phyloP scores from a whole-genome alignment of 2,888 invertebrate species.

The Pyrgus malvae region DNA sequence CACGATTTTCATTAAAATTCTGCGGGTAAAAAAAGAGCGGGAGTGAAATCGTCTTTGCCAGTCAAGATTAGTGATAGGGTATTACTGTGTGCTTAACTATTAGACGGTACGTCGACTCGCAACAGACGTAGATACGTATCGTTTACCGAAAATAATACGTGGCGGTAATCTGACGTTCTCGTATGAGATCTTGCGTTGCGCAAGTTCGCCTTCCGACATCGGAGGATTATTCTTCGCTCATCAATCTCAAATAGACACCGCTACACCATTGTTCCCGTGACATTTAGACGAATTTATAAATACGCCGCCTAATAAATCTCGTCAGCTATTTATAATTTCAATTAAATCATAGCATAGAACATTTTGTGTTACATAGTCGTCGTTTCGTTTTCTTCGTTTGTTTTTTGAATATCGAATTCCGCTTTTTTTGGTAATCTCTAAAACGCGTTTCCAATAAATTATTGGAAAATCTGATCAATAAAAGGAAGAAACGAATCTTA shows the following conservation, averaged over 20 bases:
- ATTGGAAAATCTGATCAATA: too few relatives aligned
- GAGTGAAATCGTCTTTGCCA: constrained; percentile 44
- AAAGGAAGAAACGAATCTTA: too few relatives aligned
- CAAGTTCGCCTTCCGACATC: constrained; percentile 68
- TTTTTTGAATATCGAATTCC: not conserved
- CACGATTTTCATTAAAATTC: constrained; percentile 60
- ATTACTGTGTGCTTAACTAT: constrained; percentile 64
- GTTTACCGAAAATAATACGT: constrained; percentile 75
- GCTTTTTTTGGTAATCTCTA: not conserved
- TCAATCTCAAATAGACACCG: constrained; percentile 76
- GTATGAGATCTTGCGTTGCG: constrained; percentile 56
- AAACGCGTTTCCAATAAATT: too few relatives aligned
- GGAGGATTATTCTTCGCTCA: constrained; percentile 72
- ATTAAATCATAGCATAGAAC: constrained; percentile 33
- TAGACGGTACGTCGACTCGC: constrained; percentile 64
- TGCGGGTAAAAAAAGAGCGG: constrained; percentile 33
- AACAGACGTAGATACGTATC: constrained; percentile 73
- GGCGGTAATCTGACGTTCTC: constrained; percentile 69
- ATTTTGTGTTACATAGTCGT: not conserved
- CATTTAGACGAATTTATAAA: constrained; percentile 77
- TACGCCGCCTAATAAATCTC: constrained; percentile 56
- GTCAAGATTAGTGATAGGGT: constrained; percentile 63
- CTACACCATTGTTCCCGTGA: constrained; percentile 76
- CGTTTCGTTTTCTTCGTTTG: not conserved
- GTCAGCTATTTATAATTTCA: constrained; percentile 59